These are phyloP conservation scores for Ophion ellenae DNA, from an alignment of 2,888 invertebrate species.

Conservation along the genomic window DNA sequence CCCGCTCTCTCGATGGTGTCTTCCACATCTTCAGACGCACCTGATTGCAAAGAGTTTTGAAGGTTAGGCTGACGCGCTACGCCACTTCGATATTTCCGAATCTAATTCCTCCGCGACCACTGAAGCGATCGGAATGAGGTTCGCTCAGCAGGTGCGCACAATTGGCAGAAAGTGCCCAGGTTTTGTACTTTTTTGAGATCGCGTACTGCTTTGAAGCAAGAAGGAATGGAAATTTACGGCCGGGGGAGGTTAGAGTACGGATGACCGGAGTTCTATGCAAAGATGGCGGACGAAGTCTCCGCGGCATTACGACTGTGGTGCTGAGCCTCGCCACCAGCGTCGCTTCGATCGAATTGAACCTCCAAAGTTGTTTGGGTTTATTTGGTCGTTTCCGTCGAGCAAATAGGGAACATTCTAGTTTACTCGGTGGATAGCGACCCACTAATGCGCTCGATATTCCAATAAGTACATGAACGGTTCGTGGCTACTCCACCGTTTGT, in stretches of 20 bases:
- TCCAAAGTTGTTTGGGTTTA: not conserved
- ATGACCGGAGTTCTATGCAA: too few relatives aligned
- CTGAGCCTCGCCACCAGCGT: not conserved
- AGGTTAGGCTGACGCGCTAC: not conserved
- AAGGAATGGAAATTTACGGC: too few relatives aligned
- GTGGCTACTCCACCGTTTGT: too few relatives aligned
- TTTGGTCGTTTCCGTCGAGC: not conserved
- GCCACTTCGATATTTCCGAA: not conserved
- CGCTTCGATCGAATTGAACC: not conserved
- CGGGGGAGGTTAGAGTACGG: too few relatives aligned
- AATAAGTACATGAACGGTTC: too few relatives aligned
- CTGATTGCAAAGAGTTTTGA: constrained; percentile 74
- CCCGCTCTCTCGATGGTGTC: constrained; percentile 88
- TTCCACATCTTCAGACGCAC: constrained; percentile 94
- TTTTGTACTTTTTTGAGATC: too few relatives aligned
- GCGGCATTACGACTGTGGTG: not conserved
- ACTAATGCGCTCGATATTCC: not conserved
- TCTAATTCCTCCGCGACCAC: too few relatives aligned
- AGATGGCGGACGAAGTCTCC: too few relatives aligned
- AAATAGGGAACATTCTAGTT: not conserved
- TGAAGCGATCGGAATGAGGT: too few relatives aligned
- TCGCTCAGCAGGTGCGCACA: not conserved
- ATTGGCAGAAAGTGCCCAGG: not conserved
- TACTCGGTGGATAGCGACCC: not conserved
- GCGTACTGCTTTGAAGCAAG: too few relatives aligned